These are phyloP conservation scores for Cryptotis parvus DNA, from an alignment of 2,113 vertebrate species.

Conservation along the genomic window DNA sequence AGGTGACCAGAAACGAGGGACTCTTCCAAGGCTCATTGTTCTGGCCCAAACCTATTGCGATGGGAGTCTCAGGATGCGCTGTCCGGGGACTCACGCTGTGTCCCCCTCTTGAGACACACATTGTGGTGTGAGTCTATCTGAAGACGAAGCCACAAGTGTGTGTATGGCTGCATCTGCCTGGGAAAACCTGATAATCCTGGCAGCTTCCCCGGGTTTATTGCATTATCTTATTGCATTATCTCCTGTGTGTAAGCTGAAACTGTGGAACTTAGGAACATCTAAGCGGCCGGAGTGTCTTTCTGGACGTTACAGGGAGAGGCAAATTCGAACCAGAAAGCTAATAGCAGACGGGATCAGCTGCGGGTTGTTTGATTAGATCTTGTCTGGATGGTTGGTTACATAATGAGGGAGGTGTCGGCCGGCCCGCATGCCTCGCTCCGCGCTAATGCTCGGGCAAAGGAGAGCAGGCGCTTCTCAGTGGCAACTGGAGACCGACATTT, in stretches of 20 bases:
- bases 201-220: not conserved
- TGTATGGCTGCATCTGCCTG: not conserved
- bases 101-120: no score
- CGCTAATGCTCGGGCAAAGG: constrained; percentile 73
- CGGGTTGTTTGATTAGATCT: constrained; percentile 71
- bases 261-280: not conserved
- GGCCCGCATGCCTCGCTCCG: constrained; percentile 67
- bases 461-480: constrained; percentile 80
- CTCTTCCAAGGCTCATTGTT: not conserved
- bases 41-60: no score
- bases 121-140: no score
- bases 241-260: constrained; percentile 35
- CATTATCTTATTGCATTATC: constrained; percentile 51
- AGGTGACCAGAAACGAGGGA: no score
- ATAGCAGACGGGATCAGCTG: not conserved
- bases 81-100: no score
- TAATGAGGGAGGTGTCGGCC: constrained; percentile 67
- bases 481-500: constrained; percentile 78
- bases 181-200: not conserved
- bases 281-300: constrained; percentile 63
- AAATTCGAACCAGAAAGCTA: constrained; percentile 58
- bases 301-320: not conserved
- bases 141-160: not conserved
- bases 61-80: no score
- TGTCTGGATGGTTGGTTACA: constrained; percentile 67